phyloP scores from a whole-genome alignment of 2,797 vertebrate genomes.

The Myotis vivesi region DNA sequence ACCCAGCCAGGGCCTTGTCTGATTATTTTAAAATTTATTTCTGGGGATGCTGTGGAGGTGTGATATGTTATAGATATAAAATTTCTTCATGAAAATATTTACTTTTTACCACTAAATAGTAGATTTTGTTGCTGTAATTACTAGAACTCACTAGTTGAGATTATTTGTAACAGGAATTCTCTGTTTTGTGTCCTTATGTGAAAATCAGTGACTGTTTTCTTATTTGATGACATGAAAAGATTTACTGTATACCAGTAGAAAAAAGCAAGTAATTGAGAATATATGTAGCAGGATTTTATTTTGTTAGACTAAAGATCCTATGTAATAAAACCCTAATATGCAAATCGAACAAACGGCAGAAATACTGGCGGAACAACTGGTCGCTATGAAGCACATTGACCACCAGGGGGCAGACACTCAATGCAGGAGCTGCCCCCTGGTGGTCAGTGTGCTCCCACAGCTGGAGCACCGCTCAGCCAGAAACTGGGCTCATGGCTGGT shows the following conservation, averaged over 20 bases:
- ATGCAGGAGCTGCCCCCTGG: too few species aligned
- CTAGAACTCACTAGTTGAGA: not conserved
- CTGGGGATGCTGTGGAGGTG: not conserved
- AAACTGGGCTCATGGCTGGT: too few species aligned
- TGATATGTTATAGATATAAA: not conserved
- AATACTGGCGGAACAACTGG: too few species aligned
- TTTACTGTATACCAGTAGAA: not conserved
- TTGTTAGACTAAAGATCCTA: constrained; percentile 1
- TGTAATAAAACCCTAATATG: too few species aligned
- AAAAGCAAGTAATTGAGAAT: not conserved
- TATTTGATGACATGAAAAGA: not conserved
- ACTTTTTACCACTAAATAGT: not conserved
- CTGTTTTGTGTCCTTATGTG: not conserved
- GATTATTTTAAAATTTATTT: constrained; percentile 32
- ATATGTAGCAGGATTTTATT: not conserved
- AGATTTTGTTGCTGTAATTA: constrained; percentile 22
- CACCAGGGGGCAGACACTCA: too few species aligned
- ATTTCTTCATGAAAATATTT: constrained; percentile 32
- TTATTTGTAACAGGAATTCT: not conserved
- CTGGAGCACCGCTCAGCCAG: too few species aligned
- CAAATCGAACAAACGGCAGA: too few species aligned
- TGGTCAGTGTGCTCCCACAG: too few species aligned
- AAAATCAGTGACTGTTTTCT: not conserved
- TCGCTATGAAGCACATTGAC: too few species aligned
- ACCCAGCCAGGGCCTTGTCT: not conserved